Evolutionary conservation across 2,113 vertebrate species (phyloP), one percentile per base, ranked within the genome.

Genomic region (Paradoxurus hermaphroditus): DNA sequence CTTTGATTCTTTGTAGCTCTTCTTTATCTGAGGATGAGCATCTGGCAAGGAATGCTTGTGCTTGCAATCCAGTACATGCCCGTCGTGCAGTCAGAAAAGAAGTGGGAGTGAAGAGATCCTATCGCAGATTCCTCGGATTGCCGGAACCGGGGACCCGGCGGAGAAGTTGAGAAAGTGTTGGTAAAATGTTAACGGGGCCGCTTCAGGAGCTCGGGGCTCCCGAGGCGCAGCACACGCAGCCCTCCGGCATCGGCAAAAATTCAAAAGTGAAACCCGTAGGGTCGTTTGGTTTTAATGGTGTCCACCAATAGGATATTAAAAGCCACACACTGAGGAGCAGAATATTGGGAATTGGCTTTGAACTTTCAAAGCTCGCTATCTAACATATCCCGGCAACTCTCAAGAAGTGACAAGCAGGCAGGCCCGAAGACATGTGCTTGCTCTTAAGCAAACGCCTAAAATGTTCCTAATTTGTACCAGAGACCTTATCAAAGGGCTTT

Each of bases 391-490:
- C 2, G 0, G 91, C 78, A 91, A 73, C 93, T 93, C 95, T 91
- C 59, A 97, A 79, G 86, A 86, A 46, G 39, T 65, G 93, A 88
- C 94, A 92, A 95, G 94, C 95, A 97, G 91, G 90, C 96, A 97
- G 51, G 51, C 51, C 11, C 1, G 72, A 91, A 86, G 97, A 94
- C 83, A 97, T 81, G 86, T 97, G 94, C 95, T 97, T 95, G 94
- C 93, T 97, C 95, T 97, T 95, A 97, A 93, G 86, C 86, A 78
- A 93, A 96, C 0, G 19, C 83, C 89, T 84, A 79, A 97, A 96
- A 93, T 75, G 83, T 79, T 93, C 78, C 89, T 92, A 95, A 97
- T 97, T 98, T 98, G 95, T 97, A 95, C 93, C 93, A 97, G 91
- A 95, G 91, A 91, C 93, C 29, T 97, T 97, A 97, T 95, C 95